Percentiles rank a stretch among this genome's conserved stretches.
phyloP scores from a whole-genome alignment of 2,113 vertebrate species.

The Loxodonta africana region DNA sequence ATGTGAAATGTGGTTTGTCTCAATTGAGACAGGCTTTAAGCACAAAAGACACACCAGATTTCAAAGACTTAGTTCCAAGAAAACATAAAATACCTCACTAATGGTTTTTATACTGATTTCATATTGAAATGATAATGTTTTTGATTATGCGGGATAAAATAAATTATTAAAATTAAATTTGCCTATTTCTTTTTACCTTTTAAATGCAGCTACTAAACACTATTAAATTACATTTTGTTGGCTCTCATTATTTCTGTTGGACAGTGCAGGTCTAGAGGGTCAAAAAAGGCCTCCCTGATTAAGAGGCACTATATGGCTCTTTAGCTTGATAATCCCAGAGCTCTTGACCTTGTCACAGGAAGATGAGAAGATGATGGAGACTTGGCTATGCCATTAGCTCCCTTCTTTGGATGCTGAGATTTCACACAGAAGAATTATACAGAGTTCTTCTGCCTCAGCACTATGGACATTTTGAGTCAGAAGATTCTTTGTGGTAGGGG shows the following conservation, averaged over 20 bases:
- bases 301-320: fast-evolving
- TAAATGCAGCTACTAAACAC: neutral
- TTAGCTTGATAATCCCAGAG: too few relatives aligned
- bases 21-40: neutral
- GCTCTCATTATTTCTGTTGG: neutral
- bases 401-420: fast-evolving
- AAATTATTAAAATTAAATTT: neutral
- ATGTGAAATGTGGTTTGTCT: fast-evolving
- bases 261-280: neutral
- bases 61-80: neutral
- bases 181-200: neutral
- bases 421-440: fast-evolving
- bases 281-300: neutral
- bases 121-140: neutral
- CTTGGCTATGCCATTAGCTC: neutral
- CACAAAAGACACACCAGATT: neutral
- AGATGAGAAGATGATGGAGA: too few relatives aligned
- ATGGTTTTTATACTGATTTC: neutral
- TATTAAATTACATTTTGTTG: neutral
- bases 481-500: neutral
- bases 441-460: neutral
- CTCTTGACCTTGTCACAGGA: neutral
- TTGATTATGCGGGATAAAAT: neutral
- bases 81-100: neutral
- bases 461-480: neutral